A percentile compares a stretch with the other conserved stretches of the same genome.
These are phyloP conservation scores for Drosophila trapezifrons DNA, from an alignment of 1,140 invertebrate genomes.

Conservation along the genomic window DNA sequence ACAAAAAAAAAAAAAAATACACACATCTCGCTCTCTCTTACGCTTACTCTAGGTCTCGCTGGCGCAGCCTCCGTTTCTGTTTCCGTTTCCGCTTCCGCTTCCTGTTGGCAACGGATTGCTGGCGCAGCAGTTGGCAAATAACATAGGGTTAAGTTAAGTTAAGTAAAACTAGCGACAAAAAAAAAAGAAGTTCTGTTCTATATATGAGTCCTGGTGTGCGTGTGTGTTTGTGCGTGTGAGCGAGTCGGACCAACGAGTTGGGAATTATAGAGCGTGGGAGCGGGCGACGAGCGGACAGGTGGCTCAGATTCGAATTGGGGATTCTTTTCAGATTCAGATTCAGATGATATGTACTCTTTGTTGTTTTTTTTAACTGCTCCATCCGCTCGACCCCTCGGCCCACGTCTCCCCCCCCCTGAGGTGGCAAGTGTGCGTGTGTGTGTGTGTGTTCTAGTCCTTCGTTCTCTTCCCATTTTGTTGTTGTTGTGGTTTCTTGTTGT, in stretches of 20 bases:
- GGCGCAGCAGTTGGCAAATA: conserved; percentile 28
- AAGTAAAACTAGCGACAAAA: conserved; percentile 26
- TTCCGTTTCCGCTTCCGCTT: not conserved
- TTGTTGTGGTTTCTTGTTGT: conserved; percentile 12
- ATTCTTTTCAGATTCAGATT: conserved; percentile 21
- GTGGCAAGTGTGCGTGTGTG: conserved; percentile 35
- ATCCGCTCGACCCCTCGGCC: not conserved
- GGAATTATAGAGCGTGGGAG: conserved; percentile 4
- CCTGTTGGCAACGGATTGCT: conserved; percentile 6
- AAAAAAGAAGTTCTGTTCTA: conserved; percentile 5
- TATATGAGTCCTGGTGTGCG: conserved; percentile 8
- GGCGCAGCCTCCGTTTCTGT: not conserved
- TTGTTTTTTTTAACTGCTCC: conserved; percentile 1
- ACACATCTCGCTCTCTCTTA: conserved; percentile 33
- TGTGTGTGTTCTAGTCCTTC: conserved; percentile 73
- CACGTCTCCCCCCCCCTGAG: not conserved
- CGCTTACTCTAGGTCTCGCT: conserved; percentile 47
- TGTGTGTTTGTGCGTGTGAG: conserved; percentile 13
- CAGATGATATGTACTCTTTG: conserved; percentile 20
- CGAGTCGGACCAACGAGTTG: conserved; percentile 16
- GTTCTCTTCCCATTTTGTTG: conserved; percentile 74
- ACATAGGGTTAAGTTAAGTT: conserved; percentile 17
- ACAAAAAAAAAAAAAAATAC: conserved; percentile 36
- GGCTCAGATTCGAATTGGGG: conserved; percentile 23
- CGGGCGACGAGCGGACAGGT: conserved; percentile 8